Base-by-base conservation (phyloP, 2,113 vertebrate species). In the Crocuta crocuta region DNA sequence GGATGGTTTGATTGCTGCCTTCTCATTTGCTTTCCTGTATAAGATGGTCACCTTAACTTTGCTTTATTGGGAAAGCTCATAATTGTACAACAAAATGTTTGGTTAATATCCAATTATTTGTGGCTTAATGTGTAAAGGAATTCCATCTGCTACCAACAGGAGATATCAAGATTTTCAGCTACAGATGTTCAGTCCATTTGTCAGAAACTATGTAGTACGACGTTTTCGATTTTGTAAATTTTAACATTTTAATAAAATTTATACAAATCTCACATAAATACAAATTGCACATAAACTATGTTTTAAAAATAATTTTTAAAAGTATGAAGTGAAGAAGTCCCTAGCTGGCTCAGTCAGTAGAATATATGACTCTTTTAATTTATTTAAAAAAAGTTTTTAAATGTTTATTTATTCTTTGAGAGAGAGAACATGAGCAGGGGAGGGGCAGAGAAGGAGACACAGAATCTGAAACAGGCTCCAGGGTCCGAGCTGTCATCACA, bases 131-230 rank as follows among this genome's bases (percentile, higher is more conserved):
- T 74, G 48, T 83, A 55, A 84, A 89, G 78, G 39, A 93, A 94
- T 88, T 92, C 68, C 65, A 92, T 45, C 61, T 81, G 71, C 65
- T 95, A 66, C 45, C 35, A 33, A 96, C 45, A 73, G 58, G 45
- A 71, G 79, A 35, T 91, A 82, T 71, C 21, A 88, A 89, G 71
- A 93, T 65, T 66, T 73, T 53, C 48, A 58, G 26, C 58, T 80
- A 74, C 15, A 83, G 89, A 84, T 68, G 23, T 61, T 65, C 24
- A 39, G 21, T 50, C 53, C n/a, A 84, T 35, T 45, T 50, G 26
- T 90, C 39, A 93, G 33, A 92, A 73, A 89, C 83, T 5, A 81
- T 58, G 58, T 70, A 80, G 17, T 33, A 23, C 35, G 28, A 43
- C 88, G 79, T 39, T 70, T 92, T 87, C 79, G 4, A 96, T 45